These are phyloP conservation scores for Tapirus terrestris DNA, from an alignment of 2,113 vertebrate genomes.

Conservation along the genomic window DNA sequence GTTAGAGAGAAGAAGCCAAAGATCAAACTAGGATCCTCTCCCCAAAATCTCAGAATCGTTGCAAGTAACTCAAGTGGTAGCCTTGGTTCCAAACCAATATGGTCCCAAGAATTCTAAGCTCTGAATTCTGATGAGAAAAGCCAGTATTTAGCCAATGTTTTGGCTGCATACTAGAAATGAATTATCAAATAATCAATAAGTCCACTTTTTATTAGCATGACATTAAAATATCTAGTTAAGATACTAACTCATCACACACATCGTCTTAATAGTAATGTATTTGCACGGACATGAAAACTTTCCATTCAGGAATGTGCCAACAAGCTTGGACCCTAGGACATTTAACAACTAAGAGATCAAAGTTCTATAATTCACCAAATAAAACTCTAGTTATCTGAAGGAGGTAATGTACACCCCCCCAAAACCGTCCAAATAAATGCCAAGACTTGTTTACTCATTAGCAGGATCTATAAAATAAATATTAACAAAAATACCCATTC, in stretches of 20 bases:
- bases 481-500: slow-evolving; percentile 5
- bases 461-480: slow-evolving; percentile 46
- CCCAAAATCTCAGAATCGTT: not conserved
- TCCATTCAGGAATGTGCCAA: not conserved
- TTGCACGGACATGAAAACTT: not conserved
- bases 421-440: not conserved
- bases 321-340: not conserved
- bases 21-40: not conserved
- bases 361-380: not conserved
- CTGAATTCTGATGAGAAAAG: not conserved
- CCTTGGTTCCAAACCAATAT: not conserved
- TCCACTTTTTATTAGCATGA: not conserved
- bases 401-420: not conserved
- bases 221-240: not conserved
- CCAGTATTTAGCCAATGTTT: not conserved
- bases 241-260: not conserved
- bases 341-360: not conserved
- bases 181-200: not conserved
- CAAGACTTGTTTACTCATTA: not conserved
- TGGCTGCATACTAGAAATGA: not conserved
- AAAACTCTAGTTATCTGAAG: not conserved
- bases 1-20: not conserved
- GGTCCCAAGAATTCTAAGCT: not conserved
- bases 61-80: not conserved
- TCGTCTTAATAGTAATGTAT: not conserved